A percentile compares a stretch with the other conserved stretches of the same genome.
These are phyloP conservation scores for Notothenia coriiceps DNA, from an alignment of 2,113 vertebrate species.

Conservation along the genomic window DNA sequence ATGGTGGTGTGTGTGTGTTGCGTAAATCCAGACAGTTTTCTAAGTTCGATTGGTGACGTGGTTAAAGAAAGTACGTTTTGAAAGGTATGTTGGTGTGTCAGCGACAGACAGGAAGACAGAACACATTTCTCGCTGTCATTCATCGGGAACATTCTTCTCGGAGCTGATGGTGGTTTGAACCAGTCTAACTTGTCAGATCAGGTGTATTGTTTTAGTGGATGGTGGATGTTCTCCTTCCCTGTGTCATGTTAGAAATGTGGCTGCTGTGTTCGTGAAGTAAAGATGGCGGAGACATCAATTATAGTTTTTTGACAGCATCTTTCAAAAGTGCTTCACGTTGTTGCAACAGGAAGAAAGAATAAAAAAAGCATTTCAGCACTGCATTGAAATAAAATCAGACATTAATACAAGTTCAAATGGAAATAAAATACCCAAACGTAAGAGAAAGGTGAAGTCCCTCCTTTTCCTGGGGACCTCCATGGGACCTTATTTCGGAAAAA, in stretches of 20 bases:
- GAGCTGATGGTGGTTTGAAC: background rate
- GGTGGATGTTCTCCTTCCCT: background rate
- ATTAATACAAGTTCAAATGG: too few relatives aligned
- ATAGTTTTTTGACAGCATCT: too few relatives aligned
- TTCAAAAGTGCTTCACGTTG: too few relatives aligned
- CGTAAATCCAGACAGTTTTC: background rate
- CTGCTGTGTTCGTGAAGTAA: background rate
- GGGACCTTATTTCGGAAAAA: too few relatives aligned
- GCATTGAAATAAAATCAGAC: too few relatives aligned
- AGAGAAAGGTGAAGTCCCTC: too few relatives aligned
- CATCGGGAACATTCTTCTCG: background rate
- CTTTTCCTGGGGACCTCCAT: too few relatives aligned
- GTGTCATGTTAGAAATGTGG: background rate
- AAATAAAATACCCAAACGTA: too few relatives aligned
- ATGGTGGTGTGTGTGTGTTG: background rate
- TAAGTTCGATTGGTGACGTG: background rate
- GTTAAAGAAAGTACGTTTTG: background rate
- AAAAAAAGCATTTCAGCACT: too few relatives aligned
- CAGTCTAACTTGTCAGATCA: conserved; percentile 29
- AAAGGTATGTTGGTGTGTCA: too few relatives aligned
- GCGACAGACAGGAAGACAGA: background rate
- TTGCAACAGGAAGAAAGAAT: too few relatives aligned
- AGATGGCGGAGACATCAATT: background rate
- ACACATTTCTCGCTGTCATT: too few relatives aligned
- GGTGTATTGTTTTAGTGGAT: background rate